Evolutionary conservation across 2,888 invertebrate species (phyloP), one percentile per base, ranked within the genome.

Genomic region (Psylliodes chrysocephalus): DNA sequence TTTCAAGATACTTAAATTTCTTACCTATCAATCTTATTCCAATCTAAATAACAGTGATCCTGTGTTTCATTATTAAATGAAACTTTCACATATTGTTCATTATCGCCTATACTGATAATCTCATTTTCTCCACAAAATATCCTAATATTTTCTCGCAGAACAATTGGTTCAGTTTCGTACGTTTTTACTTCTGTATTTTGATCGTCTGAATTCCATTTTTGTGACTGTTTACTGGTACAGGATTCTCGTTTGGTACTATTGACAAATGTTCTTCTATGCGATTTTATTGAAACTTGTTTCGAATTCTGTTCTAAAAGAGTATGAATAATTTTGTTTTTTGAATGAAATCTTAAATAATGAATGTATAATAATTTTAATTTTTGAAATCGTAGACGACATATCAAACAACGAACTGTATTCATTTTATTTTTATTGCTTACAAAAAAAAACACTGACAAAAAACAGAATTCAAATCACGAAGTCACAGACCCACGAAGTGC

Each of bases 81-180:
- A 40, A 77, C 69, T 62, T 74, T 72, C 15, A 75, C 68, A 19
- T 64, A 68, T 28, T 69, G 70, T 59, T 73, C 73, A 53, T 71
- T 72, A 59, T 74, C 74, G 8, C 69, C 68, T 46, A 77, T 73
- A 4, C 44, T 28, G 35, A 75, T 71, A 40, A 77, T 71, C 60
- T 74, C 71, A 54, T 75, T 72, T 54, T 73, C 67, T n/a, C 69
- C 70, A 42, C 71, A 77, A 6, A 73, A 60, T 17, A 77, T 73
- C 46, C 72, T 73, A 17, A 77, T 67, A 63, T 71, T 74, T 12
- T 75, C 75, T 33, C 71, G 70, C 12, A 74, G 53, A 64, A 72
- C 72, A 12, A 77, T 46, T 17, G 73, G 73, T 69, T 75, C 72
- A 52, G 70, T 66, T 40, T 28, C 30, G 14, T 61, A 56, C 14